Base-by-base conservation (phyloP, 1,140 invertebrate genomes). In the Magallana gigas region DNA sequence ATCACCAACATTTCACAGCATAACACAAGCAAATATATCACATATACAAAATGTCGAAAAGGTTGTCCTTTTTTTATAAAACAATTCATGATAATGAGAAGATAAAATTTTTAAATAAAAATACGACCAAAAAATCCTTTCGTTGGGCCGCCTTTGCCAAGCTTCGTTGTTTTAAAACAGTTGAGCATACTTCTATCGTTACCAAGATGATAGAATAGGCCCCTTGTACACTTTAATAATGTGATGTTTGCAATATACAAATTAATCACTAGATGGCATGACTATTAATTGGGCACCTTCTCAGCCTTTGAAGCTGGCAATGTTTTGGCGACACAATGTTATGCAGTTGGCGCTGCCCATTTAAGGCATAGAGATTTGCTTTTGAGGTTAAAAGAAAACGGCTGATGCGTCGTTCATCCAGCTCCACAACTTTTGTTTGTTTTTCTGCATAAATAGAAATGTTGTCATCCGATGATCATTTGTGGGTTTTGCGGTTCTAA, bases 171-270 rank as follows among this genome's bases (percentile, higher is more conserved):
- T 71, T 11, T 29, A 76, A 6, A 76, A 12, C 23, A 29, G 23
- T 23, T 11, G 12, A 11, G 23, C 68, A 76, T 76, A 9, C 68
- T 76, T 76, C 18, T 29, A 76, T 76, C 68, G 68, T 36, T 23
- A 76, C 68, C 68, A 36, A 76, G 68, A 76, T 76, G 68, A 36
- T 76, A 76, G 68, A 76, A 23, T 12, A 23, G 68, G 23, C 1
- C 68, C 36, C 36, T 23, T 76, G 23, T 76, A 76, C 68, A 76
- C 68, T 76, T 76, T 76, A 76, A 76, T 76, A 76, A 76, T 76
- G 68, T 76, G 68, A 76, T 76, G 68, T 76, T 76, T 76, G 68
- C 23, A 76, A 76, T 76, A 76, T 76, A 76, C 68, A 76, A 76
- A 76, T 76, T 76, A 76, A 76, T 76, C 68, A 76, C 68, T 9